Evolutionary conservation across 2,113 vertebrate genomes (phyloP), one percentile per base, ranked within the genome.

Genomic region (Mus spicilegus): DNA sequence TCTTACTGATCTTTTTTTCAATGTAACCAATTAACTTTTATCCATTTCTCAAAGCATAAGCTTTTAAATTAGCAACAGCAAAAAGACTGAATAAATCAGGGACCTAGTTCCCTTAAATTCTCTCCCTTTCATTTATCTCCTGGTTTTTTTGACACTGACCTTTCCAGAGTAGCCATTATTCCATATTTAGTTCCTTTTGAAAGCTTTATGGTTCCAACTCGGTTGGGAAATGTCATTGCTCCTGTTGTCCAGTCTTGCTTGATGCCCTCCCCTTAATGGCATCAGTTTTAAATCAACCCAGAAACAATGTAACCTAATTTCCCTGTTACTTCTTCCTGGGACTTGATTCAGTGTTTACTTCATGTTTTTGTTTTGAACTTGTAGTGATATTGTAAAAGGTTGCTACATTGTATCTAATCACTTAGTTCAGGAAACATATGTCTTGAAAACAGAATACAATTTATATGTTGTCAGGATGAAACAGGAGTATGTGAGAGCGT

Each of bases 151-250:
- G 30, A 70, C 90, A 90, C 67, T 90, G 94, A 76, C 16, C 22
- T 95, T 80, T 65, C 11, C 9, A 56, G 76, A 54, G 69, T 28
- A 88, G 30, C 5, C 30, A 86, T 46, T 89, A 42, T 58, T 76
- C 22, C 73, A 42, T 77, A 70, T 75, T 93, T 51, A 87, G 30
- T 72, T 54, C 10, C n/a, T 8, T 42, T n/a, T 78, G 33, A 85
- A 96, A 96, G 82, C 30, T 88, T 36, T 33, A 51, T 39, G 10
- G 3, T 51, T 95, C 46, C 90, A 46, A 46, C 30, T 92, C 33
- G 7, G n/a, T 95, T 22, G 2, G 3, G 33, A 94, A 95, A 86
- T 91, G 19, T 75, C 54, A 72, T 36, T 46, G 22, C 54, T 75
- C 7, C 42, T 17, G 0, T 67, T 65, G 9, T 72, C 58, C 39